Evolutionary conservation across 92 coral and sea anemone genomes (phyloP), one percentile per base, ranked within the genome.

Genomic region (Muricea muricata): DNA sequence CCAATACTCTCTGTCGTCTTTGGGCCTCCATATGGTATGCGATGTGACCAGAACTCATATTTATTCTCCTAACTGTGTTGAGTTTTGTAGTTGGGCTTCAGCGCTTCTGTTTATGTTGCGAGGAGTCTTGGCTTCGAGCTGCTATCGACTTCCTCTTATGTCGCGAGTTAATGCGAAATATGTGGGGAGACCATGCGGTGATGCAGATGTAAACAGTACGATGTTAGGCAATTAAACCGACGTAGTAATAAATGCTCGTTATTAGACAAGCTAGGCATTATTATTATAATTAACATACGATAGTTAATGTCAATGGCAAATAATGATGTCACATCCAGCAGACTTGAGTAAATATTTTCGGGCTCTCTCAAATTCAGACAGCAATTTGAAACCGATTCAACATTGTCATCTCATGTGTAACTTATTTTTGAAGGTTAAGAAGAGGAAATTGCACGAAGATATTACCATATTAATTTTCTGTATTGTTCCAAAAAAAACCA

Each of bases 1-100:
- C 97, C 69, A 96, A 87, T 17, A 93, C 89, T 56, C 91, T 87
- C 58, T 93, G 97, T 45, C 88, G 86, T 40, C 99, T 83, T 71
- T 91, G 91, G 4, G 97, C 97, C 69, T 96, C 99, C 79, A 88
- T 41, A 86, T 96, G 99, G 84, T 90, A 96, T 47, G 97, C 92
- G 20, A 87, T 87, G 46, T 92, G 88, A 41, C 91, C 35, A 28
- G 60, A 52, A 25, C 70, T 63, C 70, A 63, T 63, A 9, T 60
- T 23, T 25, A 30, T n/a, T 54, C 25, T 6, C 72, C 12, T n/a
- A n/a, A n/a, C n/a, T n/a, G n/a, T n/a, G n/a, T n/a, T n/a, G n/a
- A n/a, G n/a, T n/a, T n/a, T n/a, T n/a, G n/a, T n/a, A n/a, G n/a
- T n/a, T n/a, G n/a, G n/a, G n/a, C n/a, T n/a, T n/a, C n/a, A n/a